phyloP scores from a whole-genome alignment of 1,140 invertebrate genomes.

The Propsilocerus akamusi region DNA sequence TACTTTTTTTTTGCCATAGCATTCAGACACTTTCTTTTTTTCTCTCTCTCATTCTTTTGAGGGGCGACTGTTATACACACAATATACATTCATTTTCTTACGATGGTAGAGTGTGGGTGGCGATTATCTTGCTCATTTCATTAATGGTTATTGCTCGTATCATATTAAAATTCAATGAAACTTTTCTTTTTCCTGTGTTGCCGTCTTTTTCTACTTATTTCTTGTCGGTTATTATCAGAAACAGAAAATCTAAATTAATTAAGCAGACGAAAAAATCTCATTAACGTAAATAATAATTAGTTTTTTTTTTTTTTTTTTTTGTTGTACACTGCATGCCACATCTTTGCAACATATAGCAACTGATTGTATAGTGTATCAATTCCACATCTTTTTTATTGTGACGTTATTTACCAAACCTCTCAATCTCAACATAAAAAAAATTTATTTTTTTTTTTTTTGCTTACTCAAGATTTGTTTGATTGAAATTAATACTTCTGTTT shows the following conservation, averaged over 20 bases:
- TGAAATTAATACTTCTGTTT: no score
- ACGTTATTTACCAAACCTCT: no score
- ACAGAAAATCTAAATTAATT: constrained; percentile 1
- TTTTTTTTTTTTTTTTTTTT: constrained; percentile 1
- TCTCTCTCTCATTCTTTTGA: neutral
- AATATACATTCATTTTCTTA: neutral
- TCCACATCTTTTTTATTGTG: no score
- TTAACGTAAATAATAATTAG: constrained; percentile 4
- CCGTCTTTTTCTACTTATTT: neutral
- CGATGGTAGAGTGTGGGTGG: no score
- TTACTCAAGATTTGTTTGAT: no score
- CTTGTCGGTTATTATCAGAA: neutral
- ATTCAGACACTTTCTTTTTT: neutral
- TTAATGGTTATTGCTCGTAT: constrained; percentile 3
- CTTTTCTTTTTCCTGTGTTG: neutral
- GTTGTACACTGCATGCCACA: neutral
- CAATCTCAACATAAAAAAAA: no score
- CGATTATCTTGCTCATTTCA: constrained; percentile 1
- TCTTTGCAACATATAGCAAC: no score
- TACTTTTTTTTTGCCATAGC: neutral
- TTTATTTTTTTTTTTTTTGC: no score
- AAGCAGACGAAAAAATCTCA: constrained; percentile 3
- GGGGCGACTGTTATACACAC: no score
- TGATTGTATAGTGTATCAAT: no score
- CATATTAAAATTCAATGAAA: constrained; percentile 1